Evolutionary conservation across 2,797 vertebrate species (phyloP).

Genomic region (Melanotaenia trifasciata): DNA sequence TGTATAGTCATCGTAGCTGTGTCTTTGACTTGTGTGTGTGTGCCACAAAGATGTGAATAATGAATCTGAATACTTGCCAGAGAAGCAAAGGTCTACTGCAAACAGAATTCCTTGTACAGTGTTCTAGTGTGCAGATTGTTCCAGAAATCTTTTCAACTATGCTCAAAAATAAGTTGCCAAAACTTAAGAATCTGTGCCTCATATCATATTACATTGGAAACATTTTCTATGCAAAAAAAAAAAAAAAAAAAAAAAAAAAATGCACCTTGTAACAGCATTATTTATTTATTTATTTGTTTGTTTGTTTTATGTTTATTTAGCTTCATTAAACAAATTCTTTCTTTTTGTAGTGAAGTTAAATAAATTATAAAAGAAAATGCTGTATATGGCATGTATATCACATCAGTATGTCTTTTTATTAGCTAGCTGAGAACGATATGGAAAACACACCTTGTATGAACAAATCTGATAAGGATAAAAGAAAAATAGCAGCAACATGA

Average conservation of each 20-base stretch:
- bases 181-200: not conserved
- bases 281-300: no score
- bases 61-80: slow-evolving; percentile 18
- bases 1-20: slow-evolving; percentile 9
- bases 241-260: not conserved
- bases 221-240: not conserved
- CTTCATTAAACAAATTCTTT: not conserved
- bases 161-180: slow-evolving; percentile 12
- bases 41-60: slow-evolving; percentile 27
- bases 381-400: no score
- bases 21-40: slow-evolving; percentile 29
- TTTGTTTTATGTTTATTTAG: not conserved
- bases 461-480: not conserved
- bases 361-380: no score
- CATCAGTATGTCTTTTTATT: not conserved
- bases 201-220: not conserved
- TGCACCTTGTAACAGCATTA: no score
- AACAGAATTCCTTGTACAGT: slow-evolving; percentile 1
- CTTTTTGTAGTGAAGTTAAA: not conserved
- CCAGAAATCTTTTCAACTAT: slow-evolving; percentile 15
- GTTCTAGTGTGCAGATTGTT: slow-evolving; percentile 30
- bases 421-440: not conserved
- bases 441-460: not conserved
- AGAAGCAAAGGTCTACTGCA: slow-evolving; percentile 12
- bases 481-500: not conserved